Evolutionary conservation across 1,140 invertebrate species (phyloP), one percentile per base, ranked within the genome.

Genomic region (Drosophila albomicans): DNA sequence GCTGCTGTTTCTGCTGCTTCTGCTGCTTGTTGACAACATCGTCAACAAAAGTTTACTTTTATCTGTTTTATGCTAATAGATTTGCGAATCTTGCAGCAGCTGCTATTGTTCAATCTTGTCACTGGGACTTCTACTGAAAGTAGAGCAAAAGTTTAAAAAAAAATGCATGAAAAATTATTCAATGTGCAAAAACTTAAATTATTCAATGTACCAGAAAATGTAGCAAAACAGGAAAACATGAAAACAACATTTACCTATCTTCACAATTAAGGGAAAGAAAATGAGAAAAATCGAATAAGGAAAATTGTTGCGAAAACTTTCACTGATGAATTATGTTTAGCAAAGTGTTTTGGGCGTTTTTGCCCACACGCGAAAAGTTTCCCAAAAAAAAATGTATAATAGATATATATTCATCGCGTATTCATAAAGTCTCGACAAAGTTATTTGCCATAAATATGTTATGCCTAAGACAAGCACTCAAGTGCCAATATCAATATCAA

Each of bases 51-150:
- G 84, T 86, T 86, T 74, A 69, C 78, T 86, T 87, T 87, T 79
- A 86, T 86, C 79, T 76, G 84, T 79, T 78, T 88, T 86, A 86
- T 88, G 82, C 82, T 86, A 86, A 86, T 86, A 86, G 57, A 88
- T 82, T 77, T 57, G 52, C 66, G 64, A 56, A 79, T 71, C 80
- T 79, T 79, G 66, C 71, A 88, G 54, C 84, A 88, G 82, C 77
- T 82, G 84, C 76, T 82, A 43, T 78, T 61, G 38, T 30, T 38
- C 28, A 15, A 38, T 51, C 11, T 51, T 25, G 8, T 30, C 48
- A 41, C 28, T 38, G 5, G 8, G 15, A 16, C 35, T 49, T 41
- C 5, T 3, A 5, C 48, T 75, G 66, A 25, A 67, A 67, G 13
- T 54, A 25, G n/a, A 13, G 41, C n/a, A n/a, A n/a, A 43, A n/a